Conservation (phyloP, 2,888 invertebrate genomes). For the Bhutanitis thaidina region DNA sequence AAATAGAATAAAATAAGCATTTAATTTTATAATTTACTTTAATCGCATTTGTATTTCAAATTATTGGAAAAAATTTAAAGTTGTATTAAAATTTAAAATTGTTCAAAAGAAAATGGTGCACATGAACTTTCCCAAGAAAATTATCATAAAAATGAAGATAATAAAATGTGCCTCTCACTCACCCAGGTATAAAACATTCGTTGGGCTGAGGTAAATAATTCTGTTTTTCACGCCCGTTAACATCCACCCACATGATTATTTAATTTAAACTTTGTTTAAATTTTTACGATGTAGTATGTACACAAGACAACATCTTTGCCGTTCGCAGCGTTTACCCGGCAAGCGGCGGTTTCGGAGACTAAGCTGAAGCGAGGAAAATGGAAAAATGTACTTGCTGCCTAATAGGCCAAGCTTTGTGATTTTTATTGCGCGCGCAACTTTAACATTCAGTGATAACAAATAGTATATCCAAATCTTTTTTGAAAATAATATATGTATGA, state of each 20-base stretch:
- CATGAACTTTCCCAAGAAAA: no score
- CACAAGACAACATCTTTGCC: conserved; percentile 25
- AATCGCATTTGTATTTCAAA: no score
- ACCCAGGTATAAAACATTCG: conserved; percentile 84
- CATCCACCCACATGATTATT: conserved; percentile 80
- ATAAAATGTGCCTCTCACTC: no score
- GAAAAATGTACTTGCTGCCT: conserved; percentile 15
- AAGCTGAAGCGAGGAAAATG: conserved; percentile 25
- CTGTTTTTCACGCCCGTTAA: conserved; percentile 80
- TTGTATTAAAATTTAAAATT: no score
- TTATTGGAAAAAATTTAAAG: no score
- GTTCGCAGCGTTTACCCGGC: conserved; percentile 49
- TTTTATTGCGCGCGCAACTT: conserved; percentile 26
- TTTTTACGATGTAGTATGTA: conserved; percentile 25
- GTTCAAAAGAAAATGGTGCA: no score
- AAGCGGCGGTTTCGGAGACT: conserved; percentile 54
- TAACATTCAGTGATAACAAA: not conserved
- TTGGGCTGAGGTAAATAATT: conserved; percentile 80
- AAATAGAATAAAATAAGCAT: no score
- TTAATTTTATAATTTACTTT: no score
- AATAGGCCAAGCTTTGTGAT: conserved; percentile 17
- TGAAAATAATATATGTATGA: no score
- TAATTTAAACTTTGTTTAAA: conserved; percentile 32
- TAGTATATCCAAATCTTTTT: no score
- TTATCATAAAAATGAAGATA: no score